phyloP scores from a whole-genome alignment of 2,888 invertebrate species.

The Microdon myrmicae region DNA sequence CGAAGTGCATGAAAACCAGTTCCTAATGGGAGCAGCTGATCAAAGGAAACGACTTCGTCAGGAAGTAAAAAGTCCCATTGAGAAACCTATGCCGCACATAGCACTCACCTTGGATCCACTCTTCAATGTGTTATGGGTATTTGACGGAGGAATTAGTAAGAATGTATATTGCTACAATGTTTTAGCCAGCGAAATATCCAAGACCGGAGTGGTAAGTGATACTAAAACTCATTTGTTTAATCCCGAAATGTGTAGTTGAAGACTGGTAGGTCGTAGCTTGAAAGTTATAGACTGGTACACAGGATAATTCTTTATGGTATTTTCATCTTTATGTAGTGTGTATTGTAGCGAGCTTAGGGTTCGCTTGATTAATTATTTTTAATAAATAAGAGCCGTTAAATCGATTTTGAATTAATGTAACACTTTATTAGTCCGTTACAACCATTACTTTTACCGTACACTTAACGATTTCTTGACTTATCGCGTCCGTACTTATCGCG shows the following conservation, averaged over 20 bases:
- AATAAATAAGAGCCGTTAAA: no score
- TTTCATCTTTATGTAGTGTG: no score
- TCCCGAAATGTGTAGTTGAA: not conserved
- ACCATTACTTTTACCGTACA: no score
- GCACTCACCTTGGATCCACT: conserved; percentile 79
- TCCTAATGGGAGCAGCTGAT: conserved; percentile 47
- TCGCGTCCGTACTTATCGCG: no score
- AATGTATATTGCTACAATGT: conserved; percentile 83
- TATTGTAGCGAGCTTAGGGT: no score
- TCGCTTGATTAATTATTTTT: no score
- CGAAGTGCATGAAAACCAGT: conserved; percentile 61
- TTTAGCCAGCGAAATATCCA: conserved; percentile 76
- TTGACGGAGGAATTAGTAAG: conserved; percentile 71
- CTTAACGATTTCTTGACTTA: no score
- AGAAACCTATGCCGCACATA: conserved; percentile 63
- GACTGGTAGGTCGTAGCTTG: not conserved
- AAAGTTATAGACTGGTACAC: no score
- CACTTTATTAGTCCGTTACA: no score
- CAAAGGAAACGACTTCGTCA: conserved; percentile 56
- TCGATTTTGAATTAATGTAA: no score
- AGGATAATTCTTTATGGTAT: no score
- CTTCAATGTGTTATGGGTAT: conserved; percentile 95
- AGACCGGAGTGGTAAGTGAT: conserved; percentile 59
- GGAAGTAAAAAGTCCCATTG: conserved; percentile 54
- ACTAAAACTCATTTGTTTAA: not conserved